These are phyloP conservation scores for Gyps fulvus DNA, from an alignment of 2,113 vertebrate species.

Conservation along the genomic window DNA sequence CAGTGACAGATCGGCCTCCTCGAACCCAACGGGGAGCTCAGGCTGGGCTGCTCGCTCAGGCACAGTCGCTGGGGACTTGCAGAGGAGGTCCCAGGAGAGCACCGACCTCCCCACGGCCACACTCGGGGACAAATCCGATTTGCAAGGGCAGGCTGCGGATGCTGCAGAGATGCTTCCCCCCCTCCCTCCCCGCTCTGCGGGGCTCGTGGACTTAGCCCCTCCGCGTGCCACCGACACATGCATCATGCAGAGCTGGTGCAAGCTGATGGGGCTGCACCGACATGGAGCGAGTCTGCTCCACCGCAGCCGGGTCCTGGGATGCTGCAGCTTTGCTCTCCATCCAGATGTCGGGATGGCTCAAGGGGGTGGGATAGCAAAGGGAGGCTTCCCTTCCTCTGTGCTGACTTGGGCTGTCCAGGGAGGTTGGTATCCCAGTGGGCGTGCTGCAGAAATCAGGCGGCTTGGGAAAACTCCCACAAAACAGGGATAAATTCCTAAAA, in stretches of 20 bases:
- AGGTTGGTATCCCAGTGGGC: accelerated
- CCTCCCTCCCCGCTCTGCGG: neutral
- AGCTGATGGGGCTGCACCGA: neutral
- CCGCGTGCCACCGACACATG: accelerated
- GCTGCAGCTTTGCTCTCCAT: neutral
- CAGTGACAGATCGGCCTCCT: neutral
- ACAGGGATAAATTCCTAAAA: neutral
- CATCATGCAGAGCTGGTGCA: neutral
- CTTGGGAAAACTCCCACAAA: neutral
- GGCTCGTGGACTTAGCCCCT: neutral
- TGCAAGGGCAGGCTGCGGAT: neutral
- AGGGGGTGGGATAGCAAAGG: neutral
- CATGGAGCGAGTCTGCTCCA: accelerated
- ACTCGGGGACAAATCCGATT: accelerated
- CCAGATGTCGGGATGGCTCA: accelerated
- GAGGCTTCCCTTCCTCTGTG: neutral
- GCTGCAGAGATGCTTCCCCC: neutral
- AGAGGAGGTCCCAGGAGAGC: neutral
- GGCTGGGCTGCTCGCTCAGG: neutral
- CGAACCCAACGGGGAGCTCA: accelerated
- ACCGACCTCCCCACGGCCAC: accelerated
- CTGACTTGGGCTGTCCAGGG: neutral
- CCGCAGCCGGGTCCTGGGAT: neutral
- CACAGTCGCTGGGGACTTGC: neutral
- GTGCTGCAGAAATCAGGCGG: accelerated